phyloP scores from a whole-genome alignment of 2,888 invertebrate species.

The Caenorhabditis imperialis region DNA sequence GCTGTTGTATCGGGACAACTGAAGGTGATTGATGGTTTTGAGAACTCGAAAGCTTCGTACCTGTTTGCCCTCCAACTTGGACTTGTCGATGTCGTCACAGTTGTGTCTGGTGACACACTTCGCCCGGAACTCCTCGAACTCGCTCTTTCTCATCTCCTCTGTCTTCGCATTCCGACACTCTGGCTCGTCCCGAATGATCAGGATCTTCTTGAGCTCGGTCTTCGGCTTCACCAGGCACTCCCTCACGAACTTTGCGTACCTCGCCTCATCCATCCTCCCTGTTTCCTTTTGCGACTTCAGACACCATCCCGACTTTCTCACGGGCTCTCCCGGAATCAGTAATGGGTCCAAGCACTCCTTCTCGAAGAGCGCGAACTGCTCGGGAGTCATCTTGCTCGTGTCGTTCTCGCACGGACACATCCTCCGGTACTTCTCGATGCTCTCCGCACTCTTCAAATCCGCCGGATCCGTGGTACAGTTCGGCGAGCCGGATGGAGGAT shows the following conservation, averaged over 20 bases:
- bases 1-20: conserved; percentile 13
- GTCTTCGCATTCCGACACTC: conserved; percentile 3
- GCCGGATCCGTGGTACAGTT: conserved; percentile 26
- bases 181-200: conserved; percentile 5
- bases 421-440: conserved; percentile 16
- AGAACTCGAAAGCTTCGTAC: not conserved
- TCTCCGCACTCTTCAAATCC: conserved; percentile 4
- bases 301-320: conserved; percentile 33
- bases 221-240: conserved; percentile 27
- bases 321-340: conserved; percentile 14
- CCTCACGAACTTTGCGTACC: conserved; percentile 24
- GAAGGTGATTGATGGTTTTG: not conserved
- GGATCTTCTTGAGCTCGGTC: conserved; percentile 16
- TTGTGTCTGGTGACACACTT: conserved; percentile 6
- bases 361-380: no score
- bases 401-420: conserved; percentile 44
- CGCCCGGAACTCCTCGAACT: conserved; percentile 25
- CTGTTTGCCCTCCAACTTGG: conserved; percentile 1
- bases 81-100: conserved; percentile 20
- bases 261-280: conserved; percentile 15
- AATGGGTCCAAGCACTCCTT: not conserved
- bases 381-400: conserved; percentile 10
- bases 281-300: conserved; percentile 6
- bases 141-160: conserved; percentile 4
- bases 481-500: conserved; percentile 14